phyloP scores from a whole-genome alignment of 1,140 invertebrate genomes.

The Caenorhabditis tropicalis region DNA sequence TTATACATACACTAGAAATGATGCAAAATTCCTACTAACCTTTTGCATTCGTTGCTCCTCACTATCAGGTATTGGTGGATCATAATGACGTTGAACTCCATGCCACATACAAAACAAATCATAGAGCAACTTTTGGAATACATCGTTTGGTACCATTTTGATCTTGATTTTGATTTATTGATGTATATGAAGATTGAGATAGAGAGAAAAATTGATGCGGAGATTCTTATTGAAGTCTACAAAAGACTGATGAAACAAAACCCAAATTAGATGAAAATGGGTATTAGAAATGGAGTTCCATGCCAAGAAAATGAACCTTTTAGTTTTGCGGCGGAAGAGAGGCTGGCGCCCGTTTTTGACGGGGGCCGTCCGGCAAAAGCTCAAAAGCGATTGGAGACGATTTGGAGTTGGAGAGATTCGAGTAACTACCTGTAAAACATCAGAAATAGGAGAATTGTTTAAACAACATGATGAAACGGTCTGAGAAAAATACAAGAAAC shows the following conservation, averaged over 20 bases:
- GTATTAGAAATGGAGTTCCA: slow-evolving; percentile 16
- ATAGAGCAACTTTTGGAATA: slow-evolving; percentile 70
- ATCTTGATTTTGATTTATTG: slow-evolving; percentile 49
- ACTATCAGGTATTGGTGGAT: slow-evolving; percentile 68
- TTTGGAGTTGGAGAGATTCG: background rate
- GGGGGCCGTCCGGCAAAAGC: slow-evolving; percentile 34
- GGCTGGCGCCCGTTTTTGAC: slow-evolving; percentile 32
- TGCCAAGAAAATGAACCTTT: slow-evolving; percentile 15
- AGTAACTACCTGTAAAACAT: background rate
- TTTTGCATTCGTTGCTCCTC: slow-evolving; percentile 70
- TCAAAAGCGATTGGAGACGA: slow-evolving; percentile 13
- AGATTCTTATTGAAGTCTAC: background rate
- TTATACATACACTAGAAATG: slow-evolving; percentile 34
- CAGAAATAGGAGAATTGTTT: background rate
- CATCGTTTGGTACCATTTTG: slow-evolving; percentile 66
- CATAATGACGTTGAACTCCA: slow-evolving; percentile 70
- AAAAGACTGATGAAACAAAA: slow-evolving; percentile 34
- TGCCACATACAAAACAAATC: slow-evolving; percentile 72
- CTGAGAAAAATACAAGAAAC: no score
- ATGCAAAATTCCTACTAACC: slow-evolving; percentile 54
- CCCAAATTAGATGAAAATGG: background rate
- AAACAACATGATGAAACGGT: background rate
- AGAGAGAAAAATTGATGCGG: background rate
- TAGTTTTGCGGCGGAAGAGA: background rate
- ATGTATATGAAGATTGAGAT: background rate